Conservation (phyloP, 2,113 vertebrate species). For the Phoenicopterus ruber region DNA sequence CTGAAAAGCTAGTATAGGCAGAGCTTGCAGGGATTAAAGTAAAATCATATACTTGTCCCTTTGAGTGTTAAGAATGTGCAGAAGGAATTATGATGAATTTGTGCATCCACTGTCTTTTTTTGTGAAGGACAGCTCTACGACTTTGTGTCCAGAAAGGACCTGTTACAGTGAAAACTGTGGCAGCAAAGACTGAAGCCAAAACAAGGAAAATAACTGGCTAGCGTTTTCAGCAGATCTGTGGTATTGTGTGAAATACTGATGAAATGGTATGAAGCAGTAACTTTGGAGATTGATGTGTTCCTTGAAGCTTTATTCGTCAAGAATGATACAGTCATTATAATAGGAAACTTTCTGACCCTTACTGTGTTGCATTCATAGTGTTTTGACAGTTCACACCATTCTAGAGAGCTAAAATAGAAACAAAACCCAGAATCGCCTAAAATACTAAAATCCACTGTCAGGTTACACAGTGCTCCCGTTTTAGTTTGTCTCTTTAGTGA, state of each 20-base stretch:
- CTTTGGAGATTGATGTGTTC: not conserved
- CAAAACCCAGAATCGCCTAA: not conserved
- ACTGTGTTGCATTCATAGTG: not conserved
- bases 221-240: not conserved
- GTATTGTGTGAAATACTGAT: not conserved
- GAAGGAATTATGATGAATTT: not conserved
- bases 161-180: not conserved
- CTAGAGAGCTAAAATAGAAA: not conserved
- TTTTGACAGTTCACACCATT: not conserved
- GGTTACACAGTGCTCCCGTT: not conserved
- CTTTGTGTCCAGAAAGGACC: not conserved
- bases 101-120: fast-evolving
- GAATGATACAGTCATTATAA: not conserved
- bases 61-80: not conserved
- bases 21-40: not conserved
- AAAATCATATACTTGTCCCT: not conserved
- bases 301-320: not conserved
- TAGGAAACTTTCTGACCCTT: not conserved
- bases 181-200: not conserved
- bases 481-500: not conserved
- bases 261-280: not conserved
- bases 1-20: not conserved
- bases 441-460: not conserved
- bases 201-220: not conserved
- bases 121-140: not conserved